Percentiles rank a stretch among this genome's conserved stretches.
These are phyloP conservation scores for Trachelus troglodyta DNA, from an alignment of 2,888 invertebrate genomes.

Conservation along the genomic window DNA sequence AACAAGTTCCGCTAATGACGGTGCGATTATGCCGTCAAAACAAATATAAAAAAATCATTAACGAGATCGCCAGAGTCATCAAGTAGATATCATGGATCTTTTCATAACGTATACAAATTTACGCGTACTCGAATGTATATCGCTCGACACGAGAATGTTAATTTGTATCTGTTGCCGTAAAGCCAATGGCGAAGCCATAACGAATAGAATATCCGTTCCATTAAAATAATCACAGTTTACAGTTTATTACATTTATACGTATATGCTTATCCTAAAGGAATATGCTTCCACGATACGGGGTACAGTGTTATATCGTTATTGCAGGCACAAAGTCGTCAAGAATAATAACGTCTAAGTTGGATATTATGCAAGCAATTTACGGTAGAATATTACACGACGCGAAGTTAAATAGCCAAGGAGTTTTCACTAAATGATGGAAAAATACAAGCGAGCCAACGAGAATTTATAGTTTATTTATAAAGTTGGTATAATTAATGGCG, in stretches of 20 bases:
- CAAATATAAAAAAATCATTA: too few species aligned
- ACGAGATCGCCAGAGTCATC: too few species aligned
- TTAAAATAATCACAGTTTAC: conserved; percentile 30
- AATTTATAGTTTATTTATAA: conserved; percentile 35
- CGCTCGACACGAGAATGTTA: too few species aligned
- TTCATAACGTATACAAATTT: too few species aligned
- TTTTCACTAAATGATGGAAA: conserved; percentile 32
- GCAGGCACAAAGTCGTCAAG: background rate
- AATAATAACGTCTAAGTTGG: conserved; percentile 18
- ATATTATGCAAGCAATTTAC: conserved; percentile 8
- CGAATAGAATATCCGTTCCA: conserved; percentile 26
- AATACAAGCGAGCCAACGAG: conserved; percentile 25
- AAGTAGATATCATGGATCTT: too few species aligned
- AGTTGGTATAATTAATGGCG: conserved; percentile 40
- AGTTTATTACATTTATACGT: background rate
- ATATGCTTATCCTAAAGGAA: too few species aligned
- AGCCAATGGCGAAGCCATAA: conserved; percentile 2
- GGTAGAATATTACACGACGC: conserved; percentile 1
- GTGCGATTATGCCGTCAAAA: too few species aligned
- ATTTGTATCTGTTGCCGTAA: too few species aligned
- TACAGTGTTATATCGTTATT: conserved; percentile 15
- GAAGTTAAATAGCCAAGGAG: conserved; percentile 18
- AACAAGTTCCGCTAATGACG: too few species aligned
- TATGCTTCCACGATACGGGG: background rate
- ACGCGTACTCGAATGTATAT: too few species aligned